Percentiles rank a stretch among this genome's conserved stretches.
These are phyloP conservation scores for Actinernus sp. DNA, from an alignment of 92 coral and sea anemone species.

Conservation along the genomic window DNA sequence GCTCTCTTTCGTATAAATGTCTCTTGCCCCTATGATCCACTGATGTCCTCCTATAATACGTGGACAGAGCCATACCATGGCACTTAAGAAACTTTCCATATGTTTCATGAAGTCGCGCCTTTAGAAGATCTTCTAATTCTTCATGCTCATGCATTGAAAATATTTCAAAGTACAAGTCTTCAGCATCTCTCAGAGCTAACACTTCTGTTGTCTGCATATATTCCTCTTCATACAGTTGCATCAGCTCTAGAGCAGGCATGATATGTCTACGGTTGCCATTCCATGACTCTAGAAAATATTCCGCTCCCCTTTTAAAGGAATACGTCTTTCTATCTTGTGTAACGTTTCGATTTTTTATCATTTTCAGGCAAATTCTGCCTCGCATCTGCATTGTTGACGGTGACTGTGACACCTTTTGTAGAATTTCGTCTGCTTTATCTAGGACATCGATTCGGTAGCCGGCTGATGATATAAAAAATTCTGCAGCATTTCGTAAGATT, in stretches of 20 bases:
- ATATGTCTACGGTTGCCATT: neutral
- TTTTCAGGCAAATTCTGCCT: neutral
- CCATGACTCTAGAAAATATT: constrained; percentile 3
- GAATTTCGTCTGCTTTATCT: constrained; percentile 10
- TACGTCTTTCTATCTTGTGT: neutral
- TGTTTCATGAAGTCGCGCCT: no score
- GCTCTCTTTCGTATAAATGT: no score
- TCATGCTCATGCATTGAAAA: no score
- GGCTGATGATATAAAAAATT: constrained; percentile 8
- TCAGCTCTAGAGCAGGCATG: constrained; percentile 1
- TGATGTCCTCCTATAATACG: no score
- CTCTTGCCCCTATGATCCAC: no score
- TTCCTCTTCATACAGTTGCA: neutral
- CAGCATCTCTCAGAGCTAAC: neutral
- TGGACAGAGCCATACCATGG: no score
- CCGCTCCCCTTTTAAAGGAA: neutral
- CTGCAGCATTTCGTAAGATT: constrained; percentile 16
- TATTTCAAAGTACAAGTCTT: neutral
- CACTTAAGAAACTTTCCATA: no score
- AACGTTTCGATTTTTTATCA: neutral
- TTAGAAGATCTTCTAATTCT: no score
- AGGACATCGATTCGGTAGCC: neutral
- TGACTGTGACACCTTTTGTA: neutral
- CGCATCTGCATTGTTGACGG: neutral
- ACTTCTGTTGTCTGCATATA: neutral